A percentile compares a stretch with the other conserved stretches of the same genome.
These are phyloP conservation scores for Euwallacea fornicatus DNA, from an alignment of 1,140 invertebrate species.

Conservation along the genomic window DNA sequence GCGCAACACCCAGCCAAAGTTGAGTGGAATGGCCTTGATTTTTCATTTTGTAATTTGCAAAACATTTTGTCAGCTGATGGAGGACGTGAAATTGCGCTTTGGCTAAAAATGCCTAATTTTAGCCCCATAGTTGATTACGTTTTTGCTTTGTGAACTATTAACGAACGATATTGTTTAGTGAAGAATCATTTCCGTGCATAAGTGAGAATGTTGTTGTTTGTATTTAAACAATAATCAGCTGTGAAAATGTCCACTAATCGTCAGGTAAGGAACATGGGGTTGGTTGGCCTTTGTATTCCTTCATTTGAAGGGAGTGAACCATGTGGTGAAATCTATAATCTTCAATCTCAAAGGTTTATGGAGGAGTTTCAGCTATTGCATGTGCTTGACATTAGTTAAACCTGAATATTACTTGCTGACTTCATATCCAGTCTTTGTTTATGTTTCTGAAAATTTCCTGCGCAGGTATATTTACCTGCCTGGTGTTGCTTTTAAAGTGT, in stretches of 20 bases:
- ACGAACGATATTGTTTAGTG: constrained; percentile 21
- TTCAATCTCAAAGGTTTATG: constrained; percentile 30
- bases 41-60: constrained; percentile 1
- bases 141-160: constrained; percentile 29
- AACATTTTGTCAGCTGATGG: constrained; percentile 46
- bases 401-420: constrained; percentile 1
- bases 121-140: constrained; percentile 24
- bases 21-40: constrained; percentile 14
- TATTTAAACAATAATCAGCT: constrained; percentile 46
- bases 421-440: background rate
- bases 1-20: background rate
- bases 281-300: background rate
- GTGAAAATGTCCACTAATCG: constrained; percentile 46
- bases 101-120: constrained; percentile 43
- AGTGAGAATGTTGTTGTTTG: constrained; percentile 17
- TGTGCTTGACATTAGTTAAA: constrained; percentile 12
- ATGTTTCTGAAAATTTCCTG: background rate
- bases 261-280: constrained; percentile 33
- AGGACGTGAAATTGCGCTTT: constrained; percentile 44
- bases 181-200: background rate
- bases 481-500: background rate
- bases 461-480: background rate
- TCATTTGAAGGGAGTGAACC: background rate
- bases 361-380: constrained; percentile 17
- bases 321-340: background rate